Percentiles rank a stretch among this genome's conserved stretches.
phyloP scores from a whole-genome alignment of 2,888 invertebrate species.

The Nomada fucata region DNA sequence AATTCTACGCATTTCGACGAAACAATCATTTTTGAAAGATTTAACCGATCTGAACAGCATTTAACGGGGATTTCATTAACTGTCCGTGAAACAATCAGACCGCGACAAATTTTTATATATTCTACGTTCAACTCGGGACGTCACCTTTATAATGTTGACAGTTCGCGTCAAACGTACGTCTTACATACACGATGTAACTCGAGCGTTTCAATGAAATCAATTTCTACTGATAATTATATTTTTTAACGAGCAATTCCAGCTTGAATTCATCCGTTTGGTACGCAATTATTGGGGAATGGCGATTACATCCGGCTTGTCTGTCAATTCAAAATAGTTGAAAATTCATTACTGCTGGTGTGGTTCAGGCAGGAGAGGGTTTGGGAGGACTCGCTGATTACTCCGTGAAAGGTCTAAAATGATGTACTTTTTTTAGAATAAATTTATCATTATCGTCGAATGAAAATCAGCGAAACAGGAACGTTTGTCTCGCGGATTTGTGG shows the following conservation, averaged over 20 bases:
- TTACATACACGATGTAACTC: neutral
- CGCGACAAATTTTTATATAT: conserved; percentile 25
- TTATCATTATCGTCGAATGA: conserved; percentile 30
- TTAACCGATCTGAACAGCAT: conserved; percentile 1
- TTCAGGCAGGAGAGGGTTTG: neutral
- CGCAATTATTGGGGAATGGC: conserved; percentile 58
- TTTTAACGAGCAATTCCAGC: conserved; percentile 51
- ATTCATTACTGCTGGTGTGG: conserved; percentile 29
- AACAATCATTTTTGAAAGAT: conserved; percentile 3
- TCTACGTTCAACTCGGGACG: neutral
- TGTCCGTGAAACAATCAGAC: conserved; percentile 4
- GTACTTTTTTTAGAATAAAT: conserved; percentile 21
- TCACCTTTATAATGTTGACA: neutral
- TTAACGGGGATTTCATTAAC: conserved; percentile 22
- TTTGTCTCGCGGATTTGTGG: neutral
- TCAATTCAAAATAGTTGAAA: conserved; percentile 48
- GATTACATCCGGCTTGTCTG: conserved; percentile 53
- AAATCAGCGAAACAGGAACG: conserved; percentile 27
- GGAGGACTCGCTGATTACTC: conserved; percentile 28
- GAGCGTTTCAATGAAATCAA: conserved; percentile 27
- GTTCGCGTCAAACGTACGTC: neutral
- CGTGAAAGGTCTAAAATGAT: conserved; percentile 42
- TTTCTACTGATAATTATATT: conserved; percentile 43
- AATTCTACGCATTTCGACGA: neutral
- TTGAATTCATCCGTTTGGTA: conserved; percentile 47